Conservation (phyloP, 2,888 invertebrate genomes). For the Torymus texanus region DNA sequence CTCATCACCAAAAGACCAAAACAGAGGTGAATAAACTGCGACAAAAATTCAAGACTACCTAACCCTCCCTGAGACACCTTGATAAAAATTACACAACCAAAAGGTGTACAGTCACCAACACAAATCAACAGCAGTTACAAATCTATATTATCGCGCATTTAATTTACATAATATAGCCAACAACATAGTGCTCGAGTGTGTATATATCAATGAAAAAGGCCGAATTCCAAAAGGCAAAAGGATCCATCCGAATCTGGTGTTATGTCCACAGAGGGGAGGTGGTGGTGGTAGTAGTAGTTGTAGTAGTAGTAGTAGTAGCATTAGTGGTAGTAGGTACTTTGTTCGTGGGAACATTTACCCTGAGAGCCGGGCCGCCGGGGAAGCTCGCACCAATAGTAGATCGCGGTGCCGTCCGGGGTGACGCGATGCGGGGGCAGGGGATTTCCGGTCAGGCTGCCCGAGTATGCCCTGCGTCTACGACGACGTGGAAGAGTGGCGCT, state of each 20-base stretch:
- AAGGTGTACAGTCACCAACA: neutral
- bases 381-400: conserved; percentile 92
- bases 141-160: too few relatives aligned
- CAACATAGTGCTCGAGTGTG: too few relatives aligned
- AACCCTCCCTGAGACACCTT: too few relatives aligned
- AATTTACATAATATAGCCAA: too few relatives aligned
- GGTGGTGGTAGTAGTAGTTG: neutral
- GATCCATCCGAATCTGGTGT: conserved; percentile 45
- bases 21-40: too few relatives aligned
- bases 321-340: conserved; percentile 5
- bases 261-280: neutral
- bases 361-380: conserved; percentile 77
- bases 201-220: conserved; percentile 1
- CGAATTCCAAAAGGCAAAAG: conserved; percentile 49
- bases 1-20: too few relatives aligned
- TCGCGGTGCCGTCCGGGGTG: conserved; percentile 89
- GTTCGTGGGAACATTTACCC: conserved; percentile 64
- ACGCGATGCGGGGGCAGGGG: conserved; percentile 83
- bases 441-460: conserved; percentile 68
- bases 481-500: conserved; percentile 72
- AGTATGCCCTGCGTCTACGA: conserved; percentile 67
- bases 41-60: too few relatives aligned
- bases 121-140: too few relatives aligned
- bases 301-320: neutral
- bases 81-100: too few relatives aligned